Evolutionary conservation across 2,113 vertebrate genomes (phyloP).

Genomic region (Pampusana beccarii): DNA sequence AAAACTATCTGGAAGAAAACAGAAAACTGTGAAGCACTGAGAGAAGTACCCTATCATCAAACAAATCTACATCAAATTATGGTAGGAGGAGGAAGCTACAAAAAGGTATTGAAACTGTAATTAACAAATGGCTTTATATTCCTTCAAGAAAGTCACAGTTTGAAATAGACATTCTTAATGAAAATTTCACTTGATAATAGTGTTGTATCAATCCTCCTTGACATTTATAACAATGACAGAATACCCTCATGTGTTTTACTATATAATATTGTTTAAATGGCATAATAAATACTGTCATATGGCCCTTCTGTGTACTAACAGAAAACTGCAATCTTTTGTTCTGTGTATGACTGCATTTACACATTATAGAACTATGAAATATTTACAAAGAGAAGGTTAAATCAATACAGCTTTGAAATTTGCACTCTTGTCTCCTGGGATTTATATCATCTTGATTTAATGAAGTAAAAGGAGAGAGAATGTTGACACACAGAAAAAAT

Average conservation of each 20-base stretch:
- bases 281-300: slow-evolving; percentile 63
- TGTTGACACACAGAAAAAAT: slow-evolving; percentile 70
- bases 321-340: slow-evolving; percentile 64
- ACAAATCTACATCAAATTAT: neutral
- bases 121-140: neutral
- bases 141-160: slow-evolving; percentile 12
- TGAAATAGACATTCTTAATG: neutral
- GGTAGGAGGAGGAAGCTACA: neutral
- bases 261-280: slow-evolving; percentile 59
- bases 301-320: slow-evolving; percentile 21
- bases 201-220: slow-evolving; percentile 18
- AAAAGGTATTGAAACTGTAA: neutral
- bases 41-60: neutral
- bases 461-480: slow-evolving; percentile 72
- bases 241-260: slow-evolving; percentile 34
- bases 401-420: slow-evolving; percentile 79
- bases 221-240: slow-evolving; percentile 43
- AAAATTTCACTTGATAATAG: slow-evolving; percentile 36
- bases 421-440: slow-evolving; percentile 70
- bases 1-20: neutral
- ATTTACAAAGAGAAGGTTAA: slow-evolving; percentile 80
- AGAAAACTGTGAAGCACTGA: neutral
- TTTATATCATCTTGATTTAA: slow-evolving; percentile 78
- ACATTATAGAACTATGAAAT: slow-evolving; percentile 74
- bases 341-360: slow-evolving; percentile 59